phyloP scores from a whole-genome alignment of 2,113 vertebrate species.

The Oryzias curvinotus region DNA sequence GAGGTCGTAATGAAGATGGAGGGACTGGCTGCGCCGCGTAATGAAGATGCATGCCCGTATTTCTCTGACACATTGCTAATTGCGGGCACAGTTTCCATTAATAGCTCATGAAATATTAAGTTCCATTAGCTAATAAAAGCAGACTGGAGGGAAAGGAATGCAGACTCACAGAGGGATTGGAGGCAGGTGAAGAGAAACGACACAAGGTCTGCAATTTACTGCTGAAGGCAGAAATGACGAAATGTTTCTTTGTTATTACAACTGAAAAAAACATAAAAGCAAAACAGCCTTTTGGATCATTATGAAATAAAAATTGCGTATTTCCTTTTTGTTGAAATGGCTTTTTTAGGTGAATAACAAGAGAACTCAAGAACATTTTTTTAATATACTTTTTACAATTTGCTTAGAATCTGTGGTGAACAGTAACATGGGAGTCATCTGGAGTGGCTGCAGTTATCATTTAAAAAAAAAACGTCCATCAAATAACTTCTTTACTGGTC shows the following conservation, averaged over 20 bases:
- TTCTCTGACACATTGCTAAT: slow-evolving; percentile 74
- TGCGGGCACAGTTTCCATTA: slow-evolving; percentile 71
- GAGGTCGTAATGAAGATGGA: slow-evolving; percentile 76
- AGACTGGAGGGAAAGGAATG: slow-evolving; percentile 40
- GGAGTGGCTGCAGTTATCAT: too few species aligned
- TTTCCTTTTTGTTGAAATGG: too few species aligned
- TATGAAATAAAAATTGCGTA: slow-evolving; percentile 7
- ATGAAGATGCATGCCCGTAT: slow-evolving; percentile 74
- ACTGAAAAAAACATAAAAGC: slow-evolving; percentile 38
- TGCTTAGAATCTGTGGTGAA: too few species aligned
- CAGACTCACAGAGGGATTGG: slow-evolving; percentile 36
- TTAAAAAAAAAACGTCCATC: too few species aligned
- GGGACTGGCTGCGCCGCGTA: slow-evolving; percentile 65
- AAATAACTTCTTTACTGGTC: too few species aligned
- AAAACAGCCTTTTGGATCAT: background rate
- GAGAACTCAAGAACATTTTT: too few species aligned
- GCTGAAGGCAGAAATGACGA: slow-evolving; percentile 36
- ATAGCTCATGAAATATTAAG: slow-evolving; percentile 81
- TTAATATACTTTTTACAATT: too few species aligned
- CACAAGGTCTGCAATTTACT: slow-evolving; percentile 47
- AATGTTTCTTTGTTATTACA: slow-evolving; percentile 48
- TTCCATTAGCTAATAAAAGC: slow-evolving; percentile 77
- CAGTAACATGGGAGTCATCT: too few species aligned
- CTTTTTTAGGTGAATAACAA: too few species aligned
- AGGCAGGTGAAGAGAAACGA: slow-evolving; percentile 53